Conservation (phyloP, 2,888 invertebrate genomes). For the Ophraella communa region DNA sequence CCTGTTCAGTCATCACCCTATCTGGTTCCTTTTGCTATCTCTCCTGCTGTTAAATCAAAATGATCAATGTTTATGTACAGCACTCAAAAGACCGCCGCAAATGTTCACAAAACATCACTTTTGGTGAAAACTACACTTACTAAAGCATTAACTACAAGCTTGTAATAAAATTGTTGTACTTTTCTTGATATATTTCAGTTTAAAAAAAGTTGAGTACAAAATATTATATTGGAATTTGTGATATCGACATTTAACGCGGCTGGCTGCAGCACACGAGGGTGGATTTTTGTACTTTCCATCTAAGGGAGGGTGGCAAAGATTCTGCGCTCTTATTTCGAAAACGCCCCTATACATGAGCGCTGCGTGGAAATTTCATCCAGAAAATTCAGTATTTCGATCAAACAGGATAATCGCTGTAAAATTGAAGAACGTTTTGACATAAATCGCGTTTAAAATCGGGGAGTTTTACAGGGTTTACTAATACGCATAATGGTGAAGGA, state of each 20-base stretch:
- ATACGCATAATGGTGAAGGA: too few species aligned
- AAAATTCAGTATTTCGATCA: neutral
- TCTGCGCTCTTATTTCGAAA: constrained; percentile 43
- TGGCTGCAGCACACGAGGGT: constrained; percentile 40
- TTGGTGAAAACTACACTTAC: constrained; percentile 39
- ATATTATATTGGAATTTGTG: constrained; percentile 37
- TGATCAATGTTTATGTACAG: constrained; percentile 13
- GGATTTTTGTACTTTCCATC: constrained; percentile 36
- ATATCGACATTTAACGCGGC: constrained; percentile 40
- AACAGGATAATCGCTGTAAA: neutral
- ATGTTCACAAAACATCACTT: constrained; percentile 41
- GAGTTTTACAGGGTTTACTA: too few species aligned
- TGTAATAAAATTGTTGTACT: constrained; percentile 41
- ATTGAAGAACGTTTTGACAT: neutral
- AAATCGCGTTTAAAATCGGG: too few species aligned
- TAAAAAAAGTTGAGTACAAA: constrained; percentile 38
- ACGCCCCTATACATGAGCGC: constrained; percentile 35
- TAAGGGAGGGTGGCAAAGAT: constrained; percentile 39
- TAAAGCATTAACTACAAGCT: constrained; percentile 15
- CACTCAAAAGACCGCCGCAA: constrained; percentile 13
- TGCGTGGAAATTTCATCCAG: neutral
- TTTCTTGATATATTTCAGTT: constrained; percentile 45
- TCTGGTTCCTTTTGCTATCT: constrained; percentile 31
- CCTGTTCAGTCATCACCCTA: constrained; percentile 85
- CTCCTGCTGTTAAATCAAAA: neutral